These are phyloP conservation scores for Hemiprocne comata DNA, from an alignment of 2,113 vertebrate genomes.

Conservation along the genomic window DNA sequence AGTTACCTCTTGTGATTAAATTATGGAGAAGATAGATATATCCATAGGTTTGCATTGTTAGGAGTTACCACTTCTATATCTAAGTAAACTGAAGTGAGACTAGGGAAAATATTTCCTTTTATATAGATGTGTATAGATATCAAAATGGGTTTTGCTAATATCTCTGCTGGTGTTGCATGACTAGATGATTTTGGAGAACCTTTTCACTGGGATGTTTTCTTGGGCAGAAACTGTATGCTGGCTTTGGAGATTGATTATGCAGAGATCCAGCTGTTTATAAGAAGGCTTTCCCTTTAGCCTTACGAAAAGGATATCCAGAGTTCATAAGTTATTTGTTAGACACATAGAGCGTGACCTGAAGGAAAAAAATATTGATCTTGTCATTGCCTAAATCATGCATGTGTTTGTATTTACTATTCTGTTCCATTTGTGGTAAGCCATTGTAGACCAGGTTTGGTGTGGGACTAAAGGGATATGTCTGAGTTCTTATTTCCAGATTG, in stretches of 20 bases:
- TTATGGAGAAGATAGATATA: neutral
- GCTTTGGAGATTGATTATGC: neutral
- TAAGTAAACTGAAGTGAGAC: neutral
- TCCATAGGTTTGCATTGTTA: neutral
- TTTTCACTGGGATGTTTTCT: neutral
- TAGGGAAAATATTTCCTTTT: neutral
- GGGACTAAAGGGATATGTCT: neutral
- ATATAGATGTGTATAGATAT: accelerated
- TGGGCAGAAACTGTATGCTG: neutral
- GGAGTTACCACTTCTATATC: neutral
- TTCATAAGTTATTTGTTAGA: neutral
- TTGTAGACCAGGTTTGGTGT: neutral
- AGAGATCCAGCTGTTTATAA: neutral
- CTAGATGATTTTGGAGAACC: neutral
- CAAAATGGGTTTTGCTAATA: neutral
- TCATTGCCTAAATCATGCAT: neutral
- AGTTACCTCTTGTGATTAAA: neutral
- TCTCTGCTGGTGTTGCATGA: neutral
- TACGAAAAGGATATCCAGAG: neutral
- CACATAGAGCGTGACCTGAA: neutral
- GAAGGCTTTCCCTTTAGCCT: neutral
- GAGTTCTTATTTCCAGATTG: neutral
- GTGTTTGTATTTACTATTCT: neutral
- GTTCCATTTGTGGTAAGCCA: neutral
- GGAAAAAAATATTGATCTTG: neutral